Conservation (phyloP, 2,113 vertebrate species). For the Percina caprodes region DNA sequence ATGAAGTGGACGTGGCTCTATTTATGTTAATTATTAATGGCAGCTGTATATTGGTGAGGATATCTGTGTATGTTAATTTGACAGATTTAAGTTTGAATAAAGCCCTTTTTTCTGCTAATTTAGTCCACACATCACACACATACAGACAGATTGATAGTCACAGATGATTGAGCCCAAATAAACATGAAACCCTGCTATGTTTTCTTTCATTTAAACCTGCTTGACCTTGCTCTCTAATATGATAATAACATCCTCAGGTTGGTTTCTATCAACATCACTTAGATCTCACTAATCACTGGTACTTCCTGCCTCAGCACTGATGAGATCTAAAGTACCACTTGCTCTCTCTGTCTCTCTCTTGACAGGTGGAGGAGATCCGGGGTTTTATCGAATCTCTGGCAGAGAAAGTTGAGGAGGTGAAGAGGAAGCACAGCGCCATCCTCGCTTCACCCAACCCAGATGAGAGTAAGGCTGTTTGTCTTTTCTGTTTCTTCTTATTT, state of each 20-base stretch:
- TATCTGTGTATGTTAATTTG: background rate
- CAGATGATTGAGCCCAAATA: background rate
- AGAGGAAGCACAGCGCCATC: slow-evolving; percentile 95
- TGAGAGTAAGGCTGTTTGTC: slow-evolving; percentile 88
- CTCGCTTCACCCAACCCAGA: slow-evolving; percentile 94
- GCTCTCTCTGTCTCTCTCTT: slow-evolving; percentile 12
- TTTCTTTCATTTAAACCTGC: slow-evolving; percentile 11
- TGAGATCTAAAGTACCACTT: slow-evolving; percentile 33
- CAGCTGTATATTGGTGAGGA: background rate
- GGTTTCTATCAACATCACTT: slow-evolving; percentile 41
- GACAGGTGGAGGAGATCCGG: slow-evolving; percentile 96
- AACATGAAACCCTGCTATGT: slow-evolving; percentile 1
- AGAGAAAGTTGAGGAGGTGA: slow-evolving; percentile 97
- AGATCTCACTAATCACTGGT: slow-evolving; percentile 21
- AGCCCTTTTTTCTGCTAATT: background rate
- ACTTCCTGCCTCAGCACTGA: slow-evolving; percentile 21
- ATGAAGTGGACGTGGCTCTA: background rate
- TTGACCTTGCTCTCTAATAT: slow-evolving; percentile 40
- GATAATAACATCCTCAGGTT: slow-evolving; percentile 45
- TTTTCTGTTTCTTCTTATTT: background rate
- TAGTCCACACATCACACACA: background rate
- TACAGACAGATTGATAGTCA: background rate
- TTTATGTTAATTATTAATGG: background rate
- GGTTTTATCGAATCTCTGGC: slow-evolving; percentile 93
- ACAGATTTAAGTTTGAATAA: background rate